Base-by-base conservation (phyloP, 2,888 invertebrate genomes). In the Metallyticus violacea region DNA sequence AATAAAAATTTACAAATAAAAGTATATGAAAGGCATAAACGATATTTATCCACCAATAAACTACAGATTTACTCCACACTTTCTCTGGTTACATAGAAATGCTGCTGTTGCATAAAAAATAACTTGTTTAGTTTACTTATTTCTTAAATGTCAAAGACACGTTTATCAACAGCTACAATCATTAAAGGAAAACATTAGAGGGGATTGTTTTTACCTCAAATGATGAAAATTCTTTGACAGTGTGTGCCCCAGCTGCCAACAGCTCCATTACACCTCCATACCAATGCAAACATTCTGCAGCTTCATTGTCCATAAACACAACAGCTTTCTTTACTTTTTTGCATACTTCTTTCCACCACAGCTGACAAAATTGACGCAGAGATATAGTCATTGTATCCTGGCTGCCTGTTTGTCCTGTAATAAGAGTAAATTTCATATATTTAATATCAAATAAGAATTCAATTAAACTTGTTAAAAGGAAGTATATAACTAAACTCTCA, bases 241-340 rank as follows among this genome's bases (percentile, higher is more conserved):
- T 93, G 9, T 93, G 90, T 30, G 95, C 96, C 85, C 95, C 96
- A 29, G 93, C 93, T 82, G 93, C 91, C 82, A 94, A 91, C 15
- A 96, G 91, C 87, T 93, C 92, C 87, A 93, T 91, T n/a, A 94
- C 92, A 0, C 95, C 95, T 1, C 95, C 95, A 89, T 94, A 93
- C 95, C 95, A 96, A 90, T 95, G 96, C 79, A 96, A 91, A 90
- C 95, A 94, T 90, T 96, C 96, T 0, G 94, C 93, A 87, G 93
- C 93, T 76, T 92, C 91, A 89, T 94, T 93, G 89, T 96, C 95
- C 79, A 95, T 91, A 89, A 94, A 95, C 81, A 96, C 95, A 1
- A 94, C 93, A 88, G 95, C 94, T 89, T 94, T 93, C 85, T 93
- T 93, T 79, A 95, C 93, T 89, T 94, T 92, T 81, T 93, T 92